Evolutionary conservation across 2,888 invertebrate genomes (phyloP), one percentile per base, ranked within the genome.

Genomic region (Uloborus plumipes): DNA sequence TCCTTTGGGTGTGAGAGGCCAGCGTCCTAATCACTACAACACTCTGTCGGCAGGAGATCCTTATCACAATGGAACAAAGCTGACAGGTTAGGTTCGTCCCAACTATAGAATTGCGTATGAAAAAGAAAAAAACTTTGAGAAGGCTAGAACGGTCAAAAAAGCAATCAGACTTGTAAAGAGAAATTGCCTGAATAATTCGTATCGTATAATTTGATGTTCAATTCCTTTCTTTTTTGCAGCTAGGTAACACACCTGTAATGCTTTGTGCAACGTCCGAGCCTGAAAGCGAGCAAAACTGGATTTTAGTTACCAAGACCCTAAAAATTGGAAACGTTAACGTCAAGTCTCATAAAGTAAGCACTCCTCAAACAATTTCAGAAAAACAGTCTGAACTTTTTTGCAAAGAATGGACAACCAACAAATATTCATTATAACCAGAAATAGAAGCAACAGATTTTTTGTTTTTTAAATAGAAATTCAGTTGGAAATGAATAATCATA

Each of bases 161-260:
- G 55, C 55, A 55, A 15, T 15, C n/a, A 7, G 7, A 9, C 16
- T 20, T 15, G 7, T 55, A 6, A 9, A 55, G 7, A 15, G 2
- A 11, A 55, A n/a, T 1, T 20, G 14, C 4, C 18, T 55, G 7
- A 18, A 20, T 55, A 55, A 15, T 14, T 55, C 47, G n/a, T 7
- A 15, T 18, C 69, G 16, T n/a, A 31, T 20, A 14, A 58, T 47
- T 39, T 50, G 69, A 16, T 18, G 22, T n/a, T 39, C 62, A 16
- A 16, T 59, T 66, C 6, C 13, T 0, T 76, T 51, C 69, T 67
- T 20, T 51, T 49, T 64, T 66, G 22, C 51, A 85, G 87, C 95
- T 95, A 69, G 96, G 96, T 78, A 96, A 96, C 89, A 95, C 96
- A 0, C 93, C 95, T 86, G 93, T 95, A 74, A 96, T 97, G 96